Percentiles rank a stretch among this genome's conserved stretches.
Evolutionary conservation across 2,113 vertebrate genomes (phyloP).

Genomic region (Perognathus longimembris): DNA sequence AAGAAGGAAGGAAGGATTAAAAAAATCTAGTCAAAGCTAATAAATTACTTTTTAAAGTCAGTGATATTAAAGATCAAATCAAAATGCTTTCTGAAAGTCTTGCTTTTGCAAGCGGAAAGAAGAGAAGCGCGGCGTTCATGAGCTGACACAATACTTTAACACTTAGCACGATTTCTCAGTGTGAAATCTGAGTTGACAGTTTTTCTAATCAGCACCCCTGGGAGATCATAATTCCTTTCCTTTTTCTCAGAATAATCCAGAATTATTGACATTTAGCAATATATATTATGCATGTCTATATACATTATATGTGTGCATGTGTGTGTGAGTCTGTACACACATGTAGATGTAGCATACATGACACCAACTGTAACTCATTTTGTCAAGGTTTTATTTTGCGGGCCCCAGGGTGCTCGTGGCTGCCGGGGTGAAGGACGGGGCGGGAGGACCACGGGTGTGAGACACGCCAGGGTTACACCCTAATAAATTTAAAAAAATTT

Average conservation of each 20-base stretch:
- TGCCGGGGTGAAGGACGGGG: too few relatives aligned
- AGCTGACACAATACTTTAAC: conserved; percentile 39
- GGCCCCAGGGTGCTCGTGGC: too few relatives aligned
- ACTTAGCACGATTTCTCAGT: background rate
- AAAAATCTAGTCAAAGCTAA: background rate
- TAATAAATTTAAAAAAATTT: background rate
- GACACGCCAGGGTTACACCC: too few relatives aligned
- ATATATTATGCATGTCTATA: too few relatives aligned
- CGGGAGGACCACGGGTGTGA: too few relatives aligned
- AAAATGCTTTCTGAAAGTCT: conserved; percentile 30
- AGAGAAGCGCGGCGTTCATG: background rate
- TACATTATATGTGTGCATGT: too few relatives aligned
- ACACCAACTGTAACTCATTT: conserved; percentile 58
- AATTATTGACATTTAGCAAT: conserved; percentile 43
- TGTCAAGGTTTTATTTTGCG: too few relatives aligned
- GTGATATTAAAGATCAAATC: conserved; percentile 6
- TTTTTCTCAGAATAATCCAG: background rate
- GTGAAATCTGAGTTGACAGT: conserved; percentile 16
- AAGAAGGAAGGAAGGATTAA: background rate
- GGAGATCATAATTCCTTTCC: conserved; percentile 15
- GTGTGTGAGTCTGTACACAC: too few relatives aligned
- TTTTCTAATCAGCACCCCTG: conserved; percentile 7
- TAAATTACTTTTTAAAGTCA: background rate
- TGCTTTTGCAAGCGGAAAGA: conserved; percentile 31
- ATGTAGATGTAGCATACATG: background rate